Evolutionary conservation across 2,797 vertebrate genomes (phyloP), one percentile per base, ranked within the genome.

Genomic region (Setipinna tenuifilis): DNA sequence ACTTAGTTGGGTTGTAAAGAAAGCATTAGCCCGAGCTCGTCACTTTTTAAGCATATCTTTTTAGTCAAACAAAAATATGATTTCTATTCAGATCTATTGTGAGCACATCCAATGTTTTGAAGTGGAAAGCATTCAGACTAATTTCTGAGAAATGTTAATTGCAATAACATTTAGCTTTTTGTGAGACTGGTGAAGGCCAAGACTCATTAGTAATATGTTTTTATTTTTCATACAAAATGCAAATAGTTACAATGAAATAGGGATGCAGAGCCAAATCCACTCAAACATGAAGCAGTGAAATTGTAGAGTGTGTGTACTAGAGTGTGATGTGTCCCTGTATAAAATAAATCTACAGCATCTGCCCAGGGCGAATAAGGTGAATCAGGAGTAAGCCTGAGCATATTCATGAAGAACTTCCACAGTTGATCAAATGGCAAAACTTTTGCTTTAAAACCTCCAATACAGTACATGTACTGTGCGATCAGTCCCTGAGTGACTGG

Each of bases 401-500:
- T 78, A 78, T 78, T 78, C 35, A 78, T 44, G 16, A 1, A 21
- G 35, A 78, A 78, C 71, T 78, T 78, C 35, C 71, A 78, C 71
- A 78, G 31, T 78, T 19, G 31, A 78, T 78, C 90, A 92, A 93
- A 91, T 85, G 78, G 75, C 3, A 0, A 78, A 84, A 58, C 85
- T 84, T 85, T 61, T 12, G 82, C 89, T 89, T 90, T 87, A 83
- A 90, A 81, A 83, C 81, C 31, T 16, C 41, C 68, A 80, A 21
- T 41, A 62, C 83, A 11, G 78, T 82, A 89, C 90, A 84, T 85
- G 21, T 65, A 84, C 35, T 87, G 71, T 78, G 44, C 35, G 71
- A 44, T 78, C 35, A 11, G 71, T 92, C 90, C 89, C 91, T 88
- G n/a, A 82, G 90, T 23, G 90, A 83, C 85, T 87, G 85, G 80